phyloP scores from a whole-genome alignment of 1,140 invertebrate species.

The Neotoxoptera formosana region DNA sequence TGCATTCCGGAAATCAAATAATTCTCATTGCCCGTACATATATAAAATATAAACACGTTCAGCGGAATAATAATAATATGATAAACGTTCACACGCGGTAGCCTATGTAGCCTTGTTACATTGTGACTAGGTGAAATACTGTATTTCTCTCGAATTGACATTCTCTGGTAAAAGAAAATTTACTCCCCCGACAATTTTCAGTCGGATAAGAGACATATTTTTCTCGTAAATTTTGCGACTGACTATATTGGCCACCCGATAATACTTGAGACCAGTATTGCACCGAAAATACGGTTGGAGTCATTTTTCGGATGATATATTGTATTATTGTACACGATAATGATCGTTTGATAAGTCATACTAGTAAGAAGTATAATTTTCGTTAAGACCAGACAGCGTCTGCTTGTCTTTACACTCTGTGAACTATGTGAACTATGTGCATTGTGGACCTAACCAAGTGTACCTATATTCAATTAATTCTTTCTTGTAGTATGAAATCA shows the following conservation, averaged over 20 bases:
- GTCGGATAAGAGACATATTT: too few species aligned
- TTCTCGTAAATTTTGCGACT: not conserved
- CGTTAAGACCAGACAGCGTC: not conserved
- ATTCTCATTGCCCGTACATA: not conserved
- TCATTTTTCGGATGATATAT: not conserved
- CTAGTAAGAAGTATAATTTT: not conserved
- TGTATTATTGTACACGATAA: not conserved
- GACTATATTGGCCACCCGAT: not conserved
- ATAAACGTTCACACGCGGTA: not conserved
- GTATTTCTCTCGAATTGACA: not conserved
- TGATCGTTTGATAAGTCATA: not conserved
- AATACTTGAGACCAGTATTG: not conserved
- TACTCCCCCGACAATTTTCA: too few species aligned
- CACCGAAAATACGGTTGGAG: not conserved
- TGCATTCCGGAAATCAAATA: not conserved
- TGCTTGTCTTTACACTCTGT: too few species aligned
- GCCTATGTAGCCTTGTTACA: not conserved
- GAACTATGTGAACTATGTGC: too few species aligned
- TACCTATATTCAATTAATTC: not conserved
- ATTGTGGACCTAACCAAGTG: not conserved
- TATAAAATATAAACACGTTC: not conserved
- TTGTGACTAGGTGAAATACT: not conserved
- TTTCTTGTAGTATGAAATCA: slow-evolving; percentile 2
- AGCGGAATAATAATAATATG: not conserved
- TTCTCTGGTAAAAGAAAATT: not conserved